phyloP scores from a whole-genome alignment of 1,140 invertebrate genomes.

The Diorhabda sublineata region DNA sequence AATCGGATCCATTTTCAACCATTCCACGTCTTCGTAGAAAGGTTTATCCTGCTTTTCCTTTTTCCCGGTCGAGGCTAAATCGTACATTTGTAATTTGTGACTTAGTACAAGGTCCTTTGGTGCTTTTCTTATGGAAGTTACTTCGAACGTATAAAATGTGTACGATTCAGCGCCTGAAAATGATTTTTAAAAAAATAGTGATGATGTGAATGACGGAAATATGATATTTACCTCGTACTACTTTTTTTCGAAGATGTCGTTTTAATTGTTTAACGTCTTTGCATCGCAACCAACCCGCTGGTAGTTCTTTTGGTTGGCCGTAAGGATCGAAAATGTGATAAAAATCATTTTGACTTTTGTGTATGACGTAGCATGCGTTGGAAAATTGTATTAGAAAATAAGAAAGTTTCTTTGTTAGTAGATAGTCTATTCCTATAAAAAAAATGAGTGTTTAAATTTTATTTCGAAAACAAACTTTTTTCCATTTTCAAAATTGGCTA shows the following conservation, averaged over 20 bases:
- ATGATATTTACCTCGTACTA: not conserved
- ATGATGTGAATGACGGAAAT: too few relatives aligned
- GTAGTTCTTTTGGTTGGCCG: conserved; percentile 24
- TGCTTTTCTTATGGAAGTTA: conserved; percentile 52
- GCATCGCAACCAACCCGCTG: conserved; percentile 38
- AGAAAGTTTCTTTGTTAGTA: conserved; percentile 44
- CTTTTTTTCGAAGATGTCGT: conserved; percentile 18
- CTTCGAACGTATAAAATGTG: conserved; percentile 52
- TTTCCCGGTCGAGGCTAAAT: conserved; percentile 15
- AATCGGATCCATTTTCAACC: conserved; percentile 40
- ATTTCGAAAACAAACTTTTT: too few relatives aligned
- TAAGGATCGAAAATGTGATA: conserved; percentile 59
- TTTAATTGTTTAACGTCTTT: conserved; percentile 29
- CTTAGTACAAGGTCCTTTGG: conserved; percentile 48
- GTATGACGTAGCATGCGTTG: conserved; percentile 52
- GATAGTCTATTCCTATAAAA: conserved; percentile 37
- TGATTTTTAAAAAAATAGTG: not conserved
- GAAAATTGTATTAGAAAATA: conserved; percentile 55
- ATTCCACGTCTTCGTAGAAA: conserved; percentile 41
- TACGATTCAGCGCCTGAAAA: conserved; percentile 23
- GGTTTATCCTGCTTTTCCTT: conserved; percentile 30
- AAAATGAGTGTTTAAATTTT: not conserved
- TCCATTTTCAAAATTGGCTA: too few relatives aligned
- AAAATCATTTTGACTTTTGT: conserved; percentile 48
- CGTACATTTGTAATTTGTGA: conserved; percentile 40